Evolutionary conservation across 2,888 invertebrate genomes (phyloP).

Genomic region (Acrocyrtus sp.): DNA sequence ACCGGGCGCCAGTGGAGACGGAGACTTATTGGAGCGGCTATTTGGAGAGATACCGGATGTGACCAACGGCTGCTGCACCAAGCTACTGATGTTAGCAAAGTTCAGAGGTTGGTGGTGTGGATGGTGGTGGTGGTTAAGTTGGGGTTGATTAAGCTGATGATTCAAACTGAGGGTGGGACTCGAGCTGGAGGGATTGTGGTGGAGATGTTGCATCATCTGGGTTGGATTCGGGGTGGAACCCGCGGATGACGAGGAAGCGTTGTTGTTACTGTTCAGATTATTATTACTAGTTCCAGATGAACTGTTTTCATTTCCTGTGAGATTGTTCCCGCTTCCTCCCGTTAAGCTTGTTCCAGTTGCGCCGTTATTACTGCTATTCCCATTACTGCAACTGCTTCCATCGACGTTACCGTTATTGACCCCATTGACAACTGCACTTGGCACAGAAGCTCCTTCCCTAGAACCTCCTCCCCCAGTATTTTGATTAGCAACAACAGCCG

Average conservation of each 20-base stretch:
- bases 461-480: constrained; percentile 32
- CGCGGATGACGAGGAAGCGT: constrained; percentile 38
- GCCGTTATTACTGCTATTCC: constrained; percentile 18
- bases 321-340: too few species aligned
- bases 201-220: constrained; percentile 50
- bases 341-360: too few species aligned
- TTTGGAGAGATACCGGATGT: constrained; percentile 56
- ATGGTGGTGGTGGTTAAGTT: constrained; percentile 30
- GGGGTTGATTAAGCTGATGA: constrained; percentile 48
- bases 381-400: not conserved
- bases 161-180: constrained; percentile 56
- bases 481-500: constrained; percentile 37
- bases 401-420: constrained; percentile 22
- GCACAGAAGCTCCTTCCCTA: constrained; percentile 18
- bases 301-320: constrained; percentile 45
- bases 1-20: constrained; percentile 19
- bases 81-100: constrained; percentile 60
- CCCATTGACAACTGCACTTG: constrained; percentile 37
- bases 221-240: constrained; percentile 47
- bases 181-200: constrained; percentile 54
- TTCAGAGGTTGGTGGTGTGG: constrained; percentile 57
- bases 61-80: constrained; percentile 59
- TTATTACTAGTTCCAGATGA: constrained; percentile 44
- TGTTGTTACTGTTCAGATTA: constrained; percentile 32
- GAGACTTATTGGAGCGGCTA: constrained; percentile 39